Conservation (phyloP, 2,113 vertebrate genomes). For the Rhagologus leucostigma region DNA sequence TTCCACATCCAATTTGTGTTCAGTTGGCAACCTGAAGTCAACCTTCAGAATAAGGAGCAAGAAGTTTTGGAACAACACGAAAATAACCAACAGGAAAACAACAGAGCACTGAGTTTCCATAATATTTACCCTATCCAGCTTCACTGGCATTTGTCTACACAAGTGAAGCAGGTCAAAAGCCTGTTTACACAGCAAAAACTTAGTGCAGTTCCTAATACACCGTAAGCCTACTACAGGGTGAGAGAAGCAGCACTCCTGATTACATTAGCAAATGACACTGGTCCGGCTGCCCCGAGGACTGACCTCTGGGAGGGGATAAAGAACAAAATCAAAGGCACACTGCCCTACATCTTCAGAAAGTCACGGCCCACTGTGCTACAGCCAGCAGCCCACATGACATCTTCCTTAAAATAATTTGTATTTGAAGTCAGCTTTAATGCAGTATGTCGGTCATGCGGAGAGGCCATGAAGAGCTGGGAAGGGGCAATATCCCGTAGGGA, state of each 20-base stretch:
- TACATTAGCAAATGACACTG: background rate
- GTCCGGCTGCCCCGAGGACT: background rate
- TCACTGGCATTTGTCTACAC: background rate
- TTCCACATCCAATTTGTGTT: background rate
- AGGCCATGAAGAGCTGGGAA: background rate
- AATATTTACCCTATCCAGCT: background rate
- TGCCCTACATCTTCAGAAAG: background rate
- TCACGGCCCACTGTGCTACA: background rate
- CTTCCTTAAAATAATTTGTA: constrained; percentile 32
- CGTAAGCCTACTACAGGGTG: background rate
- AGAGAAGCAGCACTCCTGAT: background rate
- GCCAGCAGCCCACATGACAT: background rate
- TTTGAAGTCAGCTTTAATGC: background rate
- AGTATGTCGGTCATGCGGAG: background rate
- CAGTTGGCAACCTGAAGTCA: background rate
- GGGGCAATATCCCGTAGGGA: background rate
- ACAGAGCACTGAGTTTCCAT: background rate
- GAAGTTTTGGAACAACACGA: background rate
- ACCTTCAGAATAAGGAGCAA: background rate
- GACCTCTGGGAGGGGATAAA: background rate
- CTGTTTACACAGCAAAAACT: background rate
- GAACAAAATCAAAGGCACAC: constrained; percentile 5
- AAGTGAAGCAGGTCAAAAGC: background rate
- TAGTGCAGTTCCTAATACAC: background rate
- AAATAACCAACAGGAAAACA: background rate